A percentile compares a stretch with the other conserved stretches of the same genome.
phyloP scores from a whole-genome alignment of 1,140 invertebrate species.

The Cotesia chilonis region DNA sequence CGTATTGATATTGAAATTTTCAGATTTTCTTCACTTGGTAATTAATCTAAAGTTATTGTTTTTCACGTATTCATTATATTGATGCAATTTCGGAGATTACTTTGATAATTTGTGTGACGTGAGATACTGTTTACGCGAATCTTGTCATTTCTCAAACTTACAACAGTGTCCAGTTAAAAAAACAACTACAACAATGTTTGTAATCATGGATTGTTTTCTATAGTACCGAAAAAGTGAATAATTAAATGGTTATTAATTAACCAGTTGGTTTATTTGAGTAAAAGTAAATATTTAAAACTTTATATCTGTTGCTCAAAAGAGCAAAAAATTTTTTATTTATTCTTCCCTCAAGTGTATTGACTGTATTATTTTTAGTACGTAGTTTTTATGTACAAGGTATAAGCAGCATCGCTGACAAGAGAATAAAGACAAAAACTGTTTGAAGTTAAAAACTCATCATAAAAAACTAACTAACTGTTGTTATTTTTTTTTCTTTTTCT shows the following conservation, averaged over 20 bases:
- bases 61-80: too few species aligned
- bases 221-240: constrained; percentile 50
- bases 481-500: background rate
- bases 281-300: too few species aligned
- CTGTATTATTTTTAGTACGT: too few species aligned
- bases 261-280: constrained; percentile 8
- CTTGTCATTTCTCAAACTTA: background rate
- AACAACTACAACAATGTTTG: constrained; percentile 56
- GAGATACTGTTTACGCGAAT: constrained; percentile 3
- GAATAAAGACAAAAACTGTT: too few species aligned
- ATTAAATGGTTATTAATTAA: background rate
- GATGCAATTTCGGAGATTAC: too few species aligned
- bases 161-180: constrained; percentile 38
- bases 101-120: background rate
- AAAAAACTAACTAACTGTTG: too few species aligned
- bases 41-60: background rate
- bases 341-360: too few species aligned
- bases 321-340: too few species aligned
- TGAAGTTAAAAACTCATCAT: too few species aligned
- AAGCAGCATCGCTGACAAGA: too few species aligned
- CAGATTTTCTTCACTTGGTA: background rate
- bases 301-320: too few species aligned
- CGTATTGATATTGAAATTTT: constrained; percentile 1
- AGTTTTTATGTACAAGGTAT: too few species aligned
- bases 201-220: constrained; percentile 61